Conservation (phyloP, 1,140 invertebrate species). For the Drosophila parabipectinata region DNA sequence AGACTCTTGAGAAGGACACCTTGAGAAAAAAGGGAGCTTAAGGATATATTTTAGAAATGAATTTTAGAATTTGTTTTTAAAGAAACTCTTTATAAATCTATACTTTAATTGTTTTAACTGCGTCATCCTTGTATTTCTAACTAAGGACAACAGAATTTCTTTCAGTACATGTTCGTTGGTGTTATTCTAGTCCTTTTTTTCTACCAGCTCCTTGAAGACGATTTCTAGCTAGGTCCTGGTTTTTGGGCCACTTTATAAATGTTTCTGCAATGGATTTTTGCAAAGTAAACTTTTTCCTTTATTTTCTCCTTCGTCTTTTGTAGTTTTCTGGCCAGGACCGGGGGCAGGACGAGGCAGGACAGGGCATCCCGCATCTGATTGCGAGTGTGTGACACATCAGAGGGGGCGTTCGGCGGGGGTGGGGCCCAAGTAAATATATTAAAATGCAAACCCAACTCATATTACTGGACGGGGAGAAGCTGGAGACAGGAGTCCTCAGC, state of each 20-base stretch:
- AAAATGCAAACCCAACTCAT: constrained; percentile 83
- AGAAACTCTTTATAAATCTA: neutral
- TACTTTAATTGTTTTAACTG: too few species aligned
- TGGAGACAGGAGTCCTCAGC: constrained; percentile 25
- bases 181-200: constrained; percentile 59
- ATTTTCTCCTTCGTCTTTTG: constrained; percentile 61
- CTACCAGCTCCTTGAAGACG: constrained; percentile 42
- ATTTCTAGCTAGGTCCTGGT: constrained; percentile 26
- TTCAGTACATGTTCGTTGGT: constrained; percentile 21
- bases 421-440: constrained; percentile 66
- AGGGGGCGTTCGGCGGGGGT: constrained; percentile 13
- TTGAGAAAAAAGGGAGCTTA: neutral
- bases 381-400: constrained; percentile 73
- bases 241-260: constrained; percentile 77
- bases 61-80: neutral
- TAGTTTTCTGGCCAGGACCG: constrained; percentile 52
- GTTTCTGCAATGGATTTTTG: constrained; percentile 80
- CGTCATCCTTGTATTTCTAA: neutral
- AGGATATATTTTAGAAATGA: neutral
- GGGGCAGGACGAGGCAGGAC: neutral
- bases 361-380: constrained; percentile 70
- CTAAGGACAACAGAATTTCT: constrained; percentile 1
- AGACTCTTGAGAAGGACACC: constrained; percentile 5
- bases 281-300: constrained; percentile 79
- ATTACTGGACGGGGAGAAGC: constrained; percentile 42